Conservation (phyloP, 2,888 invertebrate genomes). For the Deladenus siricidicola region DNA sequence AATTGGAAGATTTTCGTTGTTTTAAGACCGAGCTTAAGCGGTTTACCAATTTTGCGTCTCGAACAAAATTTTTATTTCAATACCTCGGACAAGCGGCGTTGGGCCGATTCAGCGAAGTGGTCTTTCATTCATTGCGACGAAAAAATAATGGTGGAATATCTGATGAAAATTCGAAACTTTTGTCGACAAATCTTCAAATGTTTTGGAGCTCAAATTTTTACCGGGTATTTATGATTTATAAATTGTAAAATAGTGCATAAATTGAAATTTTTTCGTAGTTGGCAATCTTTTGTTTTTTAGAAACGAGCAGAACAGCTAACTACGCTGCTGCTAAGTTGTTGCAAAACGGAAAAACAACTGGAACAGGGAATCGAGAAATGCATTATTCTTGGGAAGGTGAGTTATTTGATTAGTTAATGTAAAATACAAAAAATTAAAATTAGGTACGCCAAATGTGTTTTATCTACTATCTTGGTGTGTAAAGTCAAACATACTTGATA, state of each 20-base stretch:
- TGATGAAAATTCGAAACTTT: neutral
- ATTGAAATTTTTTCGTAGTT: too few relatives aligned
- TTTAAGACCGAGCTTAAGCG: too few relatives aligned
- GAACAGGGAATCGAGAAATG: conserved; percentile 35
- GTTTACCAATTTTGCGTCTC: neutral
- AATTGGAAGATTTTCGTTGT: too few relatives aligned
- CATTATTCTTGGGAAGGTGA: conserved; percentile 31
- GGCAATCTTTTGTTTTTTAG: conserved; percentile 12
- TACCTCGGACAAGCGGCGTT: neutral
- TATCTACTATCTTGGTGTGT: too few relatives aligned
- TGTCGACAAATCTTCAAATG: conserved; percentile 35
- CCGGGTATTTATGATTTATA: conserved; percentile 32
- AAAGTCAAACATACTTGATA: neutral
- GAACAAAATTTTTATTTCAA: neutral
- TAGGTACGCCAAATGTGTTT: too few relatives aligned
- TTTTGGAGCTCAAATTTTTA: conserved; percentile 40
- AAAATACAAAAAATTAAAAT: too few relatives aligned
- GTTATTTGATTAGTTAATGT: too few relatives aligned
- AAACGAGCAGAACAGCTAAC: conserved; percentile 25
- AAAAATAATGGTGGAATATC: neutral
- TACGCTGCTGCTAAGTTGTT: conserved; percentile 22
- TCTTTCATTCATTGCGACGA: neutral
- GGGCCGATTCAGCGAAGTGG: neutral
- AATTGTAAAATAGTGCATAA: too few relatives aligned
- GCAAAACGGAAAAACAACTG: conserved; percentile 28